These are phyloP conservation scores for Torymus tubicola DNA, from an alignment of 2,888 invertebrate species.

Conservation along the genomic window DNA sequence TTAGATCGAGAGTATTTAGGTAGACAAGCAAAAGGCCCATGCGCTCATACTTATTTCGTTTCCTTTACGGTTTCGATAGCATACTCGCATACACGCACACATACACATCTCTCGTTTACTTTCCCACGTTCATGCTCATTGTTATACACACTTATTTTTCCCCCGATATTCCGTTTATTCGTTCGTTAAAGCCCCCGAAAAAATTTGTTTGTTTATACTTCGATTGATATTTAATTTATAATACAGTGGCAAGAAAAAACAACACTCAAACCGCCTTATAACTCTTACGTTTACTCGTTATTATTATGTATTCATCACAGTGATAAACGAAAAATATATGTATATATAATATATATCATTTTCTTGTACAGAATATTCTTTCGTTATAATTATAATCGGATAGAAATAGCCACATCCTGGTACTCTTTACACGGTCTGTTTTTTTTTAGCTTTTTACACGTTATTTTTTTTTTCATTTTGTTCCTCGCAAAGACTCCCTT, in stretches of 20 bases:
- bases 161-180: constrained; percentile 54
- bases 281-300: constrained; percentile 68
- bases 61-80: constrained; percentile 35
- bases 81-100: constrained; percentile 29
- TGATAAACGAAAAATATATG: constrained; percentile 73
- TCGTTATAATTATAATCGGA: constrained; percentile 62
- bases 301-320: constrained; percentile 73
- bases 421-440: constrained; percentile 61
- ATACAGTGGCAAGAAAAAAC: constrained; percentile 69
- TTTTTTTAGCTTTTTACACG: constrained; percentile 58
- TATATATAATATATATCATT: constrained; percentile 65
- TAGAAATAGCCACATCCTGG: constrained; percentile 64
- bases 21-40: constrained; percentile 68
- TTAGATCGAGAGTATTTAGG: constrained; percentile 67
- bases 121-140: constrained; percentile 41
- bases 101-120: constrained; percentile 5
- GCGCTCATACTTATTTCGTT: constrained; percentile 39
- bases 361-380: constrained; percentile 69
- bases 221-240: constrained; percentile 56
- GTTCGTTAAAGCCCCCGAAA: constrained; percentile 64
- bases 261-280: constrained; percentile 73
- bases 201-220: constrained; percentile 41
- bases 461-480: constrained; percentile 15
- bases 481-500: constrained; percentile 25
- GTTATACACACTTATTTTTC: constrained; percentile 34